These are phyloP conservation scores for Trypoxylus dichotomus DNA, from an alignment of 1,140 invertebrate species.

Conservation along the genomic window DNA sequence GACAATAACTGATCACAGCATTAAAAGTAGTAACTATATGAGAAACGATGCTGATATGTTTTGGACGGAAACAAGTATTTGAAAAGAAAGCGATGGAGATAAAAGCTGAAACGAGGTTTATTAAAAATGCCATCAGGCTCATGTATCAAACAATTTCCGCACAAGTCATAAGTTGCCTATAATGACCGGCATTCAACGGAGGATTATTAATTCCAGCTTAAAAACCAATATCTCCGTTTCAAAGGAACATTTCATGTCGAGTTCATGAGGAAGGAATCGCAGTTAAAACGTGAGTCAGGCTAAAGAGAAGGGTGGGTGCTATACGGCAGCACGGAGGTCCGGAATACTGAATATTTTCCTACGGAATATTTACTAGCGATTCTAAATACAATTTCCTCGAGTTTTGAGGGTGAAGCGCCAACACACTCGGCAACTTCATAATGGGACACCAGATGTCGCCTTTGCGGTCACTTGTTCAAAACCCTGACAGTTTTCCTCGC, in stretches of 20 bases:
- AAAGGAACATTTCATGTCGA: background rate
- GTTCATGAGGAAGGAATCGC: background rate
- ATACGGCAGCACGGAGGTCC: background rate
- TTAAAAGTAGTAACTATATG: too few relatives aligned
- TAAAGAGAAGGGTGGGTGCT: background rate
- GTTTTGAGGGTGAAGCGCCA: background rate
- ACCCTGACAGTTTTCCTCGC: conserved; percentile 18
- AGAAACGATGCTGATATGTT: too few relatives aligned
- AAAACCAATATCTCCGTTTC: conserved; percentile 9
- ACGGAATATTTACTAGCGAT: background rate
- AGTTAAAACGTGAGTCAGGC: background rate
- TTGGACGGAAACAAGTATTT: too few relatives aligned
- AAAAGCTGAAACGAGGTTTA: background rate
- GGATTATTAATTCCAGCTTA: conserved; percentile 22
- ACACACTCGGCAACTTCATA: conserved; percentile 6
- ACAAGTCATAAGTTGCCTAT: background rate
- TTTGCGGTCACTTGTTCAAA: conserved; percentile 20
- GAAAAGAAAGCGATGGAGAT: background rate
- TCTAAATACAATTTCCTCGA: conserved; percentile 22
- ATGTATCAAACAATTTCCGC: background rate
- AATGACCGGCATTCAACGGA: background rate
- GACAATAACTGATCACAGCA: too few relatives aligned
- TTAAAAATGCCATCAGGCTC: background rate
- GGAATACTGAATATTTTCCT: background rate
- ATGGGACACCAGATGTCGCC: conserved; percentile 13